Evolutionary conservation across 2,113 vertebrate genomes (phyloP), one percentile per base, ranked within the genome.

Genomic region (Aspidoscelis tigris): DNA sequence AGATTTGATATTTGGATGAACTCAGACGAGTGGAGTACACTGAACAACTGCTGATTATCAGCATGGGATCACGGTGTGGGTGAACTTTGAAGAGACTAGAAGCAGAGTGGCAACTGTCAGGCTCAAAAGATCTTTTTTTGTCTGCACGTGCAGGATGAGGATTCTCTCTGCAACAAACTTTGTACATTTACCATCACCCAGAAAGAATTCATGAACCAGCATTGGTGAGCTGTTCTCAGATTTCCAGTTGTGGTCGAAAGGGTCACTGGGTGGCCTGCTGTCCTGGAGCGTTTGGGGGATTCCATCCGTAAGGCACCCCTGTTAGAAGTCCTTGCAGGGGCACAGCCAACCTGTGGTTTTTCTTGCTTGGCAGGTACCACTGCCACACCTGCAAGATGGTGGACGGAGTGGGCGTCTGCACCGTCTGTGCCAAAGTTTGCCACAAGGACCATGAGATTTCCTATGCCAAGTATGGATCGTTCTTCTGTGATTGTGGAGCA

Each of bases 311-410:
- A 16, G 5, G 70, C 39, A 16, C 2, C 26, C 68, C 33, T 33
- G 33, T 33, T 1, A 33, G 33, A 33, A 20, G 39, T 43, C 70
- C 1, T 16, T 18, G 12, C 24, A 3, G 4, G 14, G 43, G 43
- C 22, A 5, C 2, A 14, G 11, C n/a, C 1, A 76, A 71, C 81
- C 88, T 71, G n/a, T 66, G 33, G 71, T 0, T 33, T 14, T 94
- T 84, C 0, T 68, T 86, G 3, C 87, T 85, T 84, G 76, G 24
- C 94, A 99, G 99, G 98, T 99, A 99, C 93, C 99, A 99, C 95
- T 99, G 99, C 96, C 99, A 99, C 94, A 99, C 99, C 53, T 99
- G 99, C 95, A 99, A 99, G 93, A 99, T 99, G 99, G 98, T 99
- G 82, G 99, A 99, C 90, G 99, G 99, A 64, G 99, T 99, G 79